Evolutionary conservation across 2,888 invertebrate genomes (phyloP).

Genomic region (Torymus texanus): DNA sequence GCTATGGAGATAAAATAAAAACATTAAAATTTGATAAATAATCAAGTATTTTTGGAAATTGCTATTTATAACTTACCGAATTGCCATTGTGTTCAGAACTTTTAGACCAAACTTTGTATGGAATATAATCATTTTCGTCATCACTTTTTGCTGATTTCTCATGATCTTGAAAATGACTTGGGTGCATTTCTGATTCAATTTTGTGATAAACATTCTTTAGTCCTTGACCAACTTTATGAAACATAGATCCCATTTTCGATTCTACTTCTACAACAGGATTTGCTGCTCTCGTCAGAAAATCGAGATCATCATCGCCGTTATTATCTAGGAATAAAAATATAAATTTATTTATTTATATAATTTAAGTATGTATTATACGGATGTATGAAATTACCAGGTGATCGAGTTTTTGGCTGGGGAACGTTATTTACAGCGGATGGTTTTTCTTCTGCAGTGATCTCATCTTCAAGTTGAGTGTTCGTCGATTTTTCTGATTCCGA

Average conservation of each 20-base stretch:
- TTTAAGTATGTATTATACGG: neutral
- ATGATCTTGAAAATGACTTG: neutral
- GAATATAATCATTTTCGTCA: neutral
- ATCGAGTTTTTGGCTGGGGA: slow-evolving; percentile 26
- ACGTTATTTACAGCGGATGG: neutral
- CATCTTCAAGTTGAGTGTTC: neutral
- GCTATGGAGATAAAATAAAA: neutral
- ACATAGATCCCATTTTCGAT: neutral
- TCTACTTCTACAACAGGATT: slow-evolving; percentile 38
- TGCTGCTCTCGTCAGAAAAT: slow-evolving; percentile 43
- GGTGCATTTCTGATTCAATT: neutral
- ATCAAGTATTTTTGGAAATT: neutral
- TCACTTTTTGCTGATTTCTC: neutral
- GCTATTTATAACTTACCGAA: neutral
- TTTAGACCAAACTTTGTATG: neutral
- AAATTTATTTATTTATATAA: neutral
- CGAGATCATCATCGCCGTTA: slow-evolving; percentile 6
- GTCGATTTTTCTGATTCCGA: neutral
- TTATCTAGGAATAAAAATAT: slow-evolving; percentile 21
- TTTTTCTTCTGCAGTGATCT: neutral
- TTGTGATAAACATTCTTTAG: slow-evolving; percentile 9
- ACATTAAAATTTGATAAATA: neutral
- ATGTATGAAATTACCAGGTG: slow-evolving; percentile 29
- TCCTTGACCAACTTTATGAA: slow-evolving; percentile 14
- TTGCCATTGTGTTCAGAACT: slow-evolving; percentile 7